Conservation (phyloP, 1,140 invertebrate species). For the Melitaea cinxia region DNA sequence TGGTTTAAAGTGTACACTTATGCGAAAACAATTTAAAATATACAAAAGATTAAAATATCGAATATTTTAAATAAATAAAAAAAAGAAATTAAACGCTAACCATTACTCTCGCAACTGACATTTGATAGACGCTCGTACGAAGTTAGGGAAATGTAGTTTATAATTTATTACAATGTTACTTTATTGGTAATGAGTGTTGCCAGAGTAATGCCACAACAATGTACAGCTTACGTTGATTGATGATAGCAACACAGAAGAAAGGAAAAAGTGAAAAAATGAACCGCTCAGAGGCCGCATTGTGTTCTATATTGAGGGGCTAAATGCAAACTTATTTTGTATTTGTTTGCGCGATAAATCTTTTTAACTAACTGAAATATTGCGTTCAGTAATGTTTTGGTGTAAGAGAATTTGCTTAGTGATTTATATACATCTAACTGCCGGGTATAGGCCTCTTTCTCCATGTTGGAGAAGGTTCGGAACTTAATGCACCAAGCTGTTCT, state of each 20-base stretch:
- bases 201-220: conserved; percentile 19
- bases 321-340: conserved; percentile 6
- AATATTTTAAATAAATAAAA: background rate
- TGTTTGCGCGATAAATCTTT: background rate
- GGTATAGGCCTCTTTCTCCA: no score
- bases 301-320: conserved; percentile 1
- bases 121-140: background rate
- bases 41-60: no score
- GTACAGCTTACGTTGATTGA: conserved; percentile 18
- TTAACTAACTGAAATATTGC: background rate
- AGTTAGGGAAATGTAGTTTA: conserved; percentile 7
- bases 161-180: no score
- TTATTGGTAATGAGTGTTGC: conserved; percentile 21
- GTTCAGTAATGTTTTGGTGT: background rate
- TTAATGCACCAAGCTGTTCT: no score
- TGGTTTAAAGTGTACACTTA: no score
- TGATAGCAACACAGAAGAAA: conserved; percentile 10
- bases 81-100: background rate
- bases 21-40: no score
- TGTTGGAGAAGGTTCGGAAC: no score
- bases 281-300: conserved; percentile 7
- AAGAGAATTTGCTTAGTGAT: no score
- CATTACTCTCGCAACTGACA: conserved; percentile 2
- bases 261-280: conserved; percentile 19
- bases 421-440: no score